Evolutionary conservation across 2,113 vertebrate genomes (phyloP), one percentile per base, ranked within the genome.

Genomic region (Ctenomys sociabilis): DNA sequence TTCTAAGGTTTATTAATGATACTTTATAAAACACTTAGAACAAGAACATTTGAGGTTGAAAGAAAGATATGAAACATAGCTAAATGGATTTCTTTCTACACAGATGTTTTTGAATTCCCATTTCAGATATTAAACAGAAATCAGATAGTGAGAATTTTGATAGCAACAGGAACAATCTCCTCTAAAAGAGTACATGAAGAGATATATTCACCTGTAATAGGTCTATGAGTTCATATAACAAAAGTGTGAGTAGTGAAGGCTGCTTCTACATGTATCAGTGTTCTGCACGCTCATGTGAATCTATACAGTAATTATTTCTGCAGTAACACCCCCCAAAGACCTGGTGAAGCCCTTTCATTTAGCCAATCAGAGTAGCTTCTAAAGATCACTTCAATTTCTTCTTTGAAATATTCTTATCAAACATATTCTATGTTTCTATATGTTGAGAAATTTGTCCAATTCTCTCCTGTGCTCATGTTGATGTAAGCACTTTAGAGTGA

Each of bases 1-100:
- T 84, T 72, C 10, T 82, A 63, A 80, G 49, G 2, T 80, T 95
- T 91, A 89, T 96, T 91, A 86, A 91, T 86, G 84, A 85, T 28
- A 61, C 5, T 68, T 4, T 52, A 57, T 0, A 95, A 84, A 91
- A 49, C 14, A 17, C 11, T 89, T 57, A 14, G n/a, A 92, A 68
- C 73, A 30, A 57, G 75, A 93, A 28, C 73, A 14, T 66, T 68
- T 82, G 49, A 85, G 90, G 70, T 37, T 54, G 4, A 75, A 87
- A 94, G 49, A 61, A 78, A 80, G 57, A 19, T 91, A 3, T 59
- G 78, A 73, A 19, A 75, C 49, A 57, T 21, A 82, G 28, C 32
- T 88, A 59, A 66, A 73, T 88, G 22, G 1, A 83, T 78, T 81
- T 35, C 21, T 63, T 87, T 83, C 52, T 30, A 26, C 7, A 37